These are phyloP conservation scores for Glaucopsyche alexis DNA, from an alignment of 2,888 invertebrate species.

Conservation along the genomic window DNA sequence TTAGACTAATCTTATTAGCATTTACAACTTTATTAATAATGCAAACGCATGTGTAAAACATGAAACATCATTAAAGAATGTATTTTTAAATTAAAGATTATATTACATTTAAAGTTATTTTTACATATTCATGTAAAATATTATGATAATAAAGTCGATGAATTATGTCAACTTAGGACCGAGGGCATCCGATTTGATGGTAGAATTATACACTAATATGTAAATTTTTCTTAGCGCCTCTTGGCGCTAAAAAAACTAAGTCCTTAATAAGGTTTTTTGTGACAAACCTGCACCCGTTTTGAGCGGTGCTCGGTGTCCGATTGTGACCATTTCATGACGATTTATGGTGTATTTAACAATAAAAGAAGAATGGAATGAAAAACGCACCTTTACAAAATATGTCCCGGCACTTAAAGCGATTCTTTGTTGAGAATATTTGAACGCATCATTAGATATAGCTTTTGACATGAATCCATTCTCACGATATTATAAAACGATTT, in stretches of 20 bases:
- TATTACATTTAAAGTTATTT: conserved; percentile 18
- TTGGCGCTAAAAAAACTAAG: conserved; percentile 46
- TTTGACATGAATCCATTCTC: conserved; percentile 56
- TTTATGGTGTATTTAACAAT: conserved; percentile 79
- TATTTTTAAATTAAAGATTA: conserved; percentile 19
- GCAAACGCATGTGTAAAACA: conserved; percentile 34
- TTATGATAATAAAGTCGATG: conserved; percentile 15
- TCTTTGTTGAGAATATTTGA: conserved; percentile 58
- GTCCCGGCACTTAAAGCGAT: conserved; percentile 50
- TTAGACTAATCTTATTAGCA: conserved; percentile 35
- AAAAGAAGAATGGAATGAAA: conserved; percentile 55
- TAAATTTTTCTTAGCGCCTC: conserved; percentile 68
- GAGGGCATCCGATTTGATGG: conserved; percentile 15
- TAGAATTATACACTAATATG: conserved; percentile 59
- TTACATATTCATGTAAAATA: conserved; percentile 6
- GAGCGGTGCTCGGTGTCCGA: conserved; percentile 58
- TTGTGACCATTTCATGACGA: conserved; percentile 72
- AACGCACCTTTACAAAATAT: conserved; percentile 43
- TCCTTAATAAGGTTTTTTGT: conserved; percentile 54
- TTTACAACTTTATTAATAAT: conserved; percentile 36
- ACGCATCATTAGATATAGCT: conserved; percentile 65
- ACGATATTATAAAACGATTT: conserved; percentile 43
- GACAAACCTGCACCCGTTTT: conserved; percentile 50
- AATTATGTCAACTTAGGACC: conserved; percentile 15
- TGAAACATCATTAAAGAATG: conserved; percentile 33